Evolutionary conservation across 2,113 vertebrate species (phyloP).

Genomic region (Entelurus aequoreus): DNA sequence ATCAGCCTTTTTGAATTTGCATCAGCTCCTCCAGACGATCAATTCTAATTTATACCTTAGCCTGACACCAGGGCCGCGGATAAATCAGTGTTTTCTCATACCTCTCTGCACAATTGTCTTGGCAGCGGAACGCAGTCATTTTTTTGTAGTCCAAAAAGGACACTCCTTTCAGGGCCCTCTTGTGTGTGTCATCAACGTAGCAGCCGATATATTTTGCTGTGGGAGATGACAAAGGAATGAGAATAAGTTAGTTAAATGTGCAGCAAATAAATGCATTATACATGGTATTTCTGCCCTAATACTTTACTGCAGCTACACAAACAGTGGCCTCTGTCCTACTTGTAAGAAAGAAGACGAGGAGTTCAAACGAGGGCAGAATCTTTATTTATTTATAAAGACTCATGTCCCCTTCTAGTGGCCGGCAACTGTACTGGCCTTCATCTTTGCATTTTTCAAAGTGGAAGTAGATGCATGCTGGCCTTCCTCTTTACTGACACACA

Average conservation of each 20-base stretch:
- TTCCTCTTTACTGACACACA: constrained; percentile 30
- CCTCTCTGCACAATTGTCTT: constrained; percentile 99
- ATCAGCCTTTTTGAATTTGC: constrained; percentile 4
- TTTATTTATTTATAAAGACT: constrained; percentile 63
- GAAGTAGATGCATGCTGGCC: constrained; percentile 28
- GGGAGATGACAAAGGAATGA: constrained; percentile 23
- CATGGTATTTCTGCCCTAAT: background rate
- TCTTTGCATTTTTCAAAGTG: constrained; percentile 31
- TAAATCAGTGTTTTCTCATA: constrained; percentile 50
- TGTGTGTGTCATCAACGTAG: constrained; percentile 84
- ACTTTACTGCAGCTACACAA: background rate
- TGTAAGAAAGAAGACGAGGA: constrained; percentile 22
- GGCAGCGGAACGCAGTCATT: constrained; percentile 98
- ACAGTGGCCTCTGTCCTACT: constrained; percentile 3
- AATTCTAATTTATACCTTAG: constrained; percentile 6
- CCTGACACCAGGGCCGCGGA: background rate
- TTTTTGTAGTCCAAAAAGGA: constrained; percentile 99
- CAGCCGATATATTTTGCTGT: constrained; percentile 92
- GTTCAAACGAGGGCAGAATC: constrained; percentile 49
- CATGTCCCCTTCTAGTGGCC: constrained; percentile 66
- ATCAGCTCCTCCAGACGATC: background rate
- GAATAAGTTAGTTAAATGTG: background rate
- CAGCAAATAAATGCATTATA: background rate
- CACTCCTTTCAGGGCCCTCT: constrained; percentile 84
- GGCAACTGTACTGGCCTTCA: constrained; percentile 50